phyloP scores from a whole-genome alignment of 2,113 vertebrate genomes.

The Natator depressus region DNA sequence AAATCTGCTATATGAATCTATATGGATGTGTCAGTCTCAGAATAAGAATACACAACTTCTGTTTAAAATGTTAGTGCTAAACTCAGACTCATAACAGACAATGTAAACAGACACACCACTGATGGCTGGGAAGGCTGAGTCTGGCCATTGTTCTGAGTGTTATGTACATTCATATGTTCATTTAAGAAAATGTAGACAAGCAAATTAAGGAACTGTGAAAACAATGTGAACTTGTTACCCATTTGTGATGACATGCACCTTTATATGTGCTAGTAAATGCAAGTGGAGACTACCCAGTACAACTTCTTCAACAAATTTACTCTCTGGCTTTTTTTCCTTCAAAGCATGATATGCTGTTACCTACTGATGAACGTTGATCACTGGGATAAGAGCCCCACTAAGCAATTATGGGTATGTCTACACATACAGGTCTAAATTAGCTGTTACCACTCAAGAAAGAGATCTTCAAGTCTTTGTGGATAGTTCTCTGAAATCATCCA shows the following conservation, averaged over 20 bases:
- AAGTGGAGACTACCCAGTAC: neutral
- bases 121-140: neutral
- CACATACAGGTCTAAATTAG: too few species aligned
- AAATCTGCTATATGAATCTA: neutral
- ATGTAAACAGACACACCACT: neutral
- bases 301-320: neutral
- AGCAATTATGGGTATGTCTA: neutral
- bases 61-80: neutral
- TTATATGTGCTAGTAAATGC: neutral
- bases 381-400: neutral
- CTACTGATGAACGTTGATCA: neutral
- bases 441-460: too few species aligned
- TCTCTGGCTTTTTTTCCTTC: neutral
- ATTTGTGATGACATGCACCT: neutral
- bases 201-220: neutral
- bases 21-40: neutral
- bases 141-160: neutral
- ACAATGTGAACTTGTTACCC: neutral
- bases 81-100: neutral
- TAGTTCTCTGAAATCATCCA: too few species aligned
- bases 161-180: neutral
- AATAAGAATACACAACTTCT: neutral
- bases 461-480: too few species aligned
- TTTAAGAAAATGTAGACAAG: neutral
- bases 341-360: neutral